A percentile compares a stretch with the other conserved stretches of the same genome.
Conservation (phyloP, 2,113 vertebrate genomes). For the Dendrocopos noguchii region DNA sequence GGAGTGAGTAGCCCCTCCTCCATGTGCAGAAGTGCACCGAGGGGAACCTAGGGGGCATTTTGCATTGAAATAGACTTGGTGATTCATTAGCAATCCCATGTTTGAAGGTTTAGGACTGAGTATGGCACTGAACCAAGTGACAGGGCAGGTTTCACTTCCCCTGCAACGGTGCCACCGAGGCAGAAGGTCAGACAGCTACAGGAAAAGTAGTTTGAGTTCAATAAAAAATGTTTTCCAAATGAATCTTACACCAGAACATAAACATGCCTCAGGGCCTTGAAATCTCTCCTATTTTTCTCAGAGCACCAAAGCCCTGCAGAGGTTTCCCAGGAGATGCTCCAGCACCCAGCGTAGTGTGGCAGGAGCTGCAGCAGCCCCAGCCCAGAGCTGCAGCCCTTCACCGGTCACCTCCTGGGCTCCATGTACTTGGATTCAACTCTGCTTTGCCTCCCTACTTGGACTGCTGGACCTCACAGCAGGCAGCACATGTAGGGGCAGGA, state of each 20-base stretch:
- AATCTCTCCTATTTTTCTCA: not conserved
- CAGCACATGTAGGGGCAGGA: fast-evolving
- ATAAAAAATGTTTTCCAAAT: not conserved
- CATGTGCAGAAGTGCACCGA: not conserved
- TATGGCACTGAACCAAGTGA: not conserved
- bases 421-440: fast-evolving
- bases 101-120: not conserved
- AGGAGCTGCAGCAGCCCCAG: not conserved
- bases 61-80: not conserved
- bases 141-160: not conserved
- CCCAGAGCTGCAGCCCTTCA: not conserved
- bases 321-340: not conserved
- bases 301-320: not conserved
- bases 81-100: not conserved
- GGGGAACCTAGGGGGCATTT: not conserved
- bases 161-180: not conserved
- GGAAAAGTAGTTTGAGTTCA: not conserved
- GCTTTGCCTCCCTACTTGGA: not conserved
- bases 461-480: fast-evolving
- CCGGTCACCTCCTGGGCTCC: not conserved
- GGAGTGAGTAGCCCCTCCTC: not conserved
- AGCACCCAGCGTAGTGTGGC: fast-evolving
- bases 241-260: not conserved
- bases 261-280: not conserved
- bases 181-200: not conserved